These are phyloP conservation scores for Heliconius cydno DNA, from an alignment of 2,888 invertebrate genomes.

Conservation along the genomic window DNA sequence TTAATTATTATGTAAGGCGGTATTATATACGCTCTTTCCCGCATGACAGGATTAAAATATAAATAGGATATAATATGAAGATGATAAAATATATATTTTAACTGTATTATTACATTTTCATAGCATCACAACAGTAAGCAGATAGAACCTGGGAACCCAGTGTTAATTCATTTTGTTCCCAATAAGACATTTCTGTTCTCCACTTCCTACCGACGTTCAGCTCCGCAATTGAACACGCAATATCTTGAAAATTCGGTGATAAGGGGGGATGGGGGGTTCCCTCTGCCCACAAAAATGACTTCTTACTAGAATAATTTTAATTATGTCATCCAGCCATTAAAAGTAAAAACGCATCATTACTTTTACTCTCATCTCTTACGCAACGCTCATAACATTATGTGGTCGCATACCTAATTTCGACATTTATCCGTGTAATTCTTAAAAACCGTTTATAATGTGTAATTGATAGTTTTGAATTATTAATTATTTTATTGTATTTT, in stretches of 20 bases:
- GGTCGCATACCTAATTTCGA: not conserved
- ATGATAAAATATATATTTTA: too few species aligned
- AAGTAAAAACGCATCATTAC: slow-evolving; percentile 7
- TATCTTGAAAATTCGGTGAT: not conserved
- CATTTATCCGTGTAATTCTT: not conserved
- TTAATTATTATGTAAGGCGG: not conserved
- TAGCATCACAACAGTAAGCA: too few species aligned
- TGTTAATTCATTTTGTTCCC: too few species aligned
- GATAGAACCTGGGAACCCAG: too few species aligned
- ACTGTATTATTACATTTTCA: too few species aligned
- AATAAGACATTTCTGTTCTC: too few species aligned
- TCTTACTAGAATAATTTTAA: too few species aligned
- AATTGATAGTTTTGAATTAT: not conserved
- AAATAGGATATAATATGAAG: not conserved
- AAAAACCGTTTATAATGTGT: not conserved
- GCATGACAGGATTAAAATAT: not conserved
- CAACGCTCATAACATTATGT: slow-evolving; percentile 1
- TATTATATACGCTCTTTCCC: not conserved
- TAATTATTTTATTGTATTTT: too few species aligned
- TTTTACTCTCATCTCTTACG: slow-evolving; percentile 19
- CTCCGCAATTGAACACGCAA: not conserved
- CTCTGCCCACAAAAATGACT: too few species aligned
- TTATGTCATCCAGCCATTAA: not conserved
- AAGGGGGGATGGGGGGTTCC: too few species aligned
- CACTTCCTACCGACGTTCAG: not conserved